Evolutionary conservation across 1,140 invertebrate genomes (phyloP).

Genomic region (Acyrthosiphon pisum): DNA sequence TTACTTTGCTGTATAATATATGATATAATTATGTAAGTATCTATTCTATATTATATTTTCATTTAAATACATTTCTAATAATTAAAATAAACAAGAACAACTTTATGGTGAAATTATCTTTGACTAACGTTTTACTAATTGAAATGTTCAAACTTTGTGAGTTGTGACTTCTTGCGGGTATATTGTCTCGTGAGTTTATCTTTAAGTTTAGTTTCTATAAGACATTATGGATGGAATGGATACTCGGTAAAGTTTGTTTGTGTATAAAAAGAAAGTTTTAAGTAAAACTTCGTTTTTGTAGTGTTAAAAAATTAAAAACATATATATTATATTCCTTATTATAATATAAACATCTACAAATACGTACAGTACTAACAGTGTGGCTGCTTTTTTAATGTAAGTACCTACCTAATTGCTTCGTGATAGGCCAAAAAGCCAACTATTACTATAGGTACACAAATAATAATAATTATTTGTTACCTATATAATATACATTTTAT

Average conservation of each 20-base stretch:
- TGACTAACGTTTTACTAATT: conserved; percentile 38
- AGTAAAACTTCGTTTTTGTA: neutral
- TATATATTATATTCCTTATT: neutral
- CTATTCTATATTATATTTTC: neutral
- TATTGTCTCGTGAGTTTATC: conserved; percentile 25
- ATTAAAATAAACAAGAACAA: neutral
- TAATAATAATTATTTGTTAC: neutral
- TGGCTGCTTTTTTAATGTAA: neutral
- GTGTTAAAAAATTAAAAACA: conserved; percentile 26
- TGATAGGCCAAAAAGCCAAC: neutral
- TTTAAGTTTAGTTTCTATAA: conserved; percentile 41
- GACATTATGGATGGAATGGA: conserved; percentile 2
- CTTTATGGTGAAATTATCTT: conserved; percentile 4
- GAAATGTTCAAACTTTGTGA: conserved; percentile 38
- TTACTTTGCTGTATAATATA: neutral
- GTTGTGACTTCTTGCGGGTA: neutral
- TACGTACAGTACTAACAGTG: neutral
- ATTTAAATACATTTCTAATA: neutral
- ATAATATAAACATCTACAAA: neutral
- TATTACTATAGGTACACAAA: neutral
- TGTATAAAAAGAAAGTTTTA: neutral
- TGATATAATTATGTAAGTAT: neutral
- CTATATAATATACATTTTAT: neutral
- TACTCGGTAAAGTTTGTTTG: conserved; percentile 14
- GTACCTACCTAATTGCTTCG: neutral